These are phyloP conservation scores for Graptemys geographica DNA, from an alignment of 2,797 vertebrate genomes.

Conservation along the genomic window DNA sequence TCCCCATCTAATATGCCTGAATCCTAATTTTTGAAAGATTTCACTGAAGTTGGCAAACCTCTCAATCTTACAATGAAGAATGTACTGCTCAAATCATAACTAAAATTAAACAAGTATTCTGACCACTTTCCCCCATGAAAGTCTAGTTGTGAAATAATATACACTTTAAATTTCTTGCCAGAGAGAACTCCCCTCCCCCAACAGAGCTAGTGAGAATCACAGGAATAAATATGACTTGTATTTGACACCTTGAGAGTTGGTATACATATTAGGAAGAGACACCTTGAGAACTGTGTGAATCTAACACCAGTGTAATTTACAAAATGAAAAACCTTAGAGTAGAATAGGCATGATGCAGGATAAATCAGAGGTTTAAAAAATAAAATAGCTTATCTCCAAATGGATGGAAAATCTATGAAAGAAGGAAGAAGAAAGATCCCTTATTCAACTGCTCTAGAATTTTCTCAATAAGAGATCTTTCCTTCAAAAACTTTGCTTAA, in stretches of 20 bases:
- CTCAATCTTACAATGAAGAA: not conserved
- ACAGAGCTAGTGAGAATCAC: not conserved
- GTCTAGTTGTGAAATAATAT: not conserved
- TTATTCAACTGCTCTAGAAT: not conserved
- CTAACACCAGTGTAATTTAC: not conserved
- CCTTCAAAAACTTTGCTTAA: not conserved
- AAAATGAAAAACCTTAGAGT: not conserved
- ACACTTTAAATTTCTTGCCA: not conserved
- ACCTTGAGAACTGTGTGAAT: not conserved
- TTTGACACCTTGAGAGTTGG: conserved; percentile 22
- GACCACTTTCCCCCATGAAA: not conserved
- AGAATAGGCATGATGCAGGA: not conserved
- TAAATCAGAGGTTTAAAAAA: not conserved
- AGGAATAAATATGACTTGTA: not conserved
- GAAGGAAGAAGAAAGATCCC: not conserved
- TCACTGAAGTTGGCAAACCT: not conserved
- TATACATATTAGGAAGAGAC: not conserved
- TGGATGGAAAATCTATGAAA: not conserved
- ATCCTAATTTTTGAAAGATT: not conserved
- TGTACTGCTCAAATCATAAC: not conserved
- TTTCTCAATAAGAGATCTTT: not conserved
- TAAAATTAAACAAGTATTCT: not conserved
- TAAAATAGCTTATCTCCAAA: not conserved
- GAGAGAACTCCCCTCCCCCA: not conserved
- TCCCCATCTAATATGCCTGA: not conserved